A percentile compares a stretch with the other conserved stretches of the same genome.
Conservation (phyloP, 2,113 vertebrate genomes). For the Pollachius pollachius region DNA sequence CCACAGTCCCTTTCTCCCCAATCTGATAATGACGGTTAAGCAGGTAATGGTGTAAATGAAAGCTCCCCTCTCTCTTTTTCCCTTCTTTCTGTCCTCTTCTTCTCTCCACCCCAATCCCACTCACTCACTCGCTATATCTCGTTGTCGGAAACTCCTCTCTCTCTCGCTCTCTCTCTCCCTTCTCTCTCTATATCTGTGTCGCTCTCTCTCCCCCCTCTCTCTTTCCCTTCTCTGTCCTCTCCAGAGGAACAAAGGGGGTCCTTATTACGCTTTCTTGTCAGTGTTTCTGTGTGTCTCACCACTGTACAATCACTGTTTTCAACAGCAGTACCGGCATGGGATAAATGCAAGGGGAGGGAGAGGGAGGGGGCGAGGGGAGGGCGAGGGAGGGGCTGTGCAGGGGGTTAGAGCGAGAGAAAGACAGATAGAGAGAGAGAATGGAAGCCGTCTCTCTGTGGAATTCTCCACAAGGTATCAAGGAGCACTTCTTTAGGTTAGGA, state of each 20-base stretch:
- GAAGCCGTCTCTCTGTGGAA: slow-evolving; percentile 43
- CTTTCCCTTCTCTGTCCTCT: slow-evolving; percentile 39
- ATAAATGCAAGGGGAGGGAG: slow-evolving; percentile 60
- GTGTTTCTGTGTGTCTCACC: slow-evolving; percentile 61
- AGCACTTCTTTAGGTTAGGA: slow-evolving; percentile 45
- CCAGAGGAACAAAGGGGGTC: slow-evolving; percentile 69
- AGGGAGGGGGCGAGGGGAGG: slow-evolving; percentile 42
- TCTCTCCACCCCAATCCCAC: slow-evolving; percentile 11
- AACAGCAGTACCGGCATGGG: slow-evolving; percentile 63
- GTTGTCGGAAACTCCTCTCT: slow-evolving; percentile 15
- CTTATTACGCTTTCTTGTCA: slow-evolving; percentile 71
- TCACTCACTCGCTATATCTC: slow-evolving; percentile 13
- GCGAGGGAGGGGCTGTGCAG: slow-evolving; percentile 30
- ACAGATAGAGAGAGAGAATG: slow-evolving; percentile 39
- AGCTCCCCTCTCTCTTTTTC: slow-evolving; percentile 19
- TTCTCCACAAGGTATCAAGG: slow-evolving; percentile 52
- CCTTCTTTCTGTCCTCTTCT: background rate
- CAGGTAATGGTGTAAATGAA: slow-evolving; percentile 79
- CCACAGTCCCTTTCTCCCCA: slow-evolving; percentile 68
- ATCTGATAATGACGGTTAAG: slow-evolving; percentile 77
- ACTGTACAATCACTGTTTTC: slow-evolving; percentile 74
- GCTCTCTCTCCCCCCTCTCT: slow-evolving; percentile 27
- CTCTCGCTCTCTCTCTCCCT: slow-evolving; percentile 25
- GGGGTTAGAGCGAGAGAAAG: slow-evolving; percentile 36
- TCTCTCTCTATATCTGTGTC: slow-evolving; percentile 32